phyloP scores from a whole-genome alignment of 2,888 invertebrate species.

The Hypercompe scribonia region DNA sequence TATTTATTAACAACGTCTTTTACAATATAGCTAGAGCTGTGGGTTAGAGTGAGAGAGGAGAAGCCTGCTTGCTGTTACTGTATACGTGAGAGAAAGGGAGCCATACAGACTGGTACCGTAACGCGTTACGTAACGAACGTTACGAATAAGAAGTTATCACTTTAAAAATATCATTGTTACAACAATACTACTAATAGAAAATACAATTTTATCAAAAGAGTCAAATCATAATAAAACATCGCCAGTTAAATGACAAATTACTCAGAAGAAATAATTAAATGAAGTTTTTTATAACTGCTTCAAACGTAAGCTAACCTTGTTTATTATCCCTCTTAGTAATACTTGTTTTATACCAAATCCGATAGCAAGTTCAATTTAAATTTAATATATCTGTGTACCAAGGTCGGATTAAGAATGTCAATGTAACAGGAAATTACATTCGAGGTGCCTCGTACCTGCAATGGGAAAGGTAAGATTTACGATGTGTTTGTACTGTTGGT shows the following conservation, averaged over 20 bases:
- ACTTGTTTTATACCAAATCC: neutral
- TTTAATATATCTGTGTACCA: constrained; percentile 38
- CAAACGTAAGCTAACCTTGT: neutral
- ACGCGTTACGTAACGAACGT: no score
- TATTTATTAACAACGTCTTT: no score
- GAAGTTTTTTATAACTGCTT: neutral
- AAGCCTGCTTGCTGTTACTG: no score
- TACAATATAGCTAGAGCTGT: no score
- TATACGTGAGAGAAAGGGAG: no score
- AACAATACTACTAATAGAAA: no score
- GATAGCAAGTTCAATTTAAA: constrained; percentile 32
- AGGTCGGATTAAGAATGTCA: constrained; percentile 19
- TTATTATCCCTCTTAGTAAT: no score
- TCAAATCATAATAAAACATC: neutral
- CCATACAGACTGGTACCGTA: no score
- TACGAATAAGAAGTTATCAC: no score
- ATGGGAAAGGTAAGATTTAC: constrained; percentile 14
- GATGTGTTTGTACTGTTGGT: constrained; percentile 4
- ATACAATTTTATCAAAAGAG: neutral
- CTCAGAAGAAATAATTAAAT: neutral
- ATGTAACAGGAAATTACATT: constrained; percentile 16
- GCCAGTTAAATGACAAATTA: neutral
- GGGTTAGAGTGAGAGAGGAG: no score
- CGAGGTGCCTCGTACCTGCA: neutral
- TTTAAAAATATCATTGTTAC: no score